Evolutionary conservation across 2,797 vertebrate genomes (phyloP).

Genomic region (Pempheris klunzingeri): DNA sequence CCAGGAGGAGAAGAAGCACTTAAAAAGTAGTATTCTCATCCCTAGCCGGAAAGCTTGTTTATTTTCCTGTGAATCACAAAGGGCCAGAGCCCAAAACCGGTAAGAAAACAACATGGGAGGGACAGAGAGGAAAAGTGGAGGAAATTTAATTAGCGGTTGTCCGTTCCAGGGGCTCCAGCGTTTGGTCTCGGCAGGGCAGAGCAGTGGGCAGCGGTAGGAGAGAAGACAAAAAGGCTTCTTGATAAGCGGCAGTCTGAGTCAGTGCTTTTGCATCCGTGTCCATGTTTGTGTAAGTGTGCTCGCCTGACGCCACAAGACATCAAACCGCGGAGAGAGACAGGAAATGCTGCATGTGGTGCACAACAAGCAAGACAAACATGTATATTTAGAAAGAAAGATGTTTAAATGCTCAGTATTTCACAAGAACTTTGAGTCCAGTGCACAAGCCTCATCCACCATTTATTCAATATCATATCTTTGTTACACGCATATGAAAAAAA

Average conservation of each 20-base stretch:
- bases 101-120: slow-evolving; percentile 80
- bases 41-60: slow-evolving; percentile 65
- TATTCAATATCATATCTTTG: slow-evolving; percentile 5
- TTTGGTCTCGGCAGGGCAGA: slow-evolving; percentile 68
- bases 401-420: slow-evolving; percentile 1
- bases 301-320: slow-evolving; percentile 34
- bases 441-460: background rate
- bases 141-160: slow-evolving; percentile 85
- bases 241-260: slow-evolving; percentile 62
- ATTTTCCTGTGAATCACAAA: slow-evolving; percentile 79
- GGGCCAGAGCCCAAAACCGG: slow-evolving; percentile 71
- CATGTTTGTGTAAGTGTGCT: slow-evolving; percentile 30
- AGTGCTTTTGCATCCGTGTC: slow-evolving; percentile 15
- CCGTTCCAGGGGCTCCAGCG: slow-evolving; percentile 62
- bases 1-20: slow-evolving; percentile 47
- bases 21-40: slow-evolving; percentile 63
- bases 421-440: background rate
- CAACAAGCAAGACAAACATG: slow-evolving; percentile 37
- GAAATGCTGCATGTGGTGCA: slow-evolving; percentile 57
- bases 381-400: slow-evolving; percentile 20
- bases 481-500: background rate
- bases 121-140: slow-evolving; percentile 74
- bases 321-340: slow-evolving; percentile 35
- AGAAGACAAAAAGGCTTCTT: slow-evolving; percentile 38
- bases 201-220: slow-evolving; percentile 56